These are phyloP conservation scores for Osmerus mordax DNA, from an alignment of 2,113 vertebrate species.

Conservation along the genomic window DNA sequence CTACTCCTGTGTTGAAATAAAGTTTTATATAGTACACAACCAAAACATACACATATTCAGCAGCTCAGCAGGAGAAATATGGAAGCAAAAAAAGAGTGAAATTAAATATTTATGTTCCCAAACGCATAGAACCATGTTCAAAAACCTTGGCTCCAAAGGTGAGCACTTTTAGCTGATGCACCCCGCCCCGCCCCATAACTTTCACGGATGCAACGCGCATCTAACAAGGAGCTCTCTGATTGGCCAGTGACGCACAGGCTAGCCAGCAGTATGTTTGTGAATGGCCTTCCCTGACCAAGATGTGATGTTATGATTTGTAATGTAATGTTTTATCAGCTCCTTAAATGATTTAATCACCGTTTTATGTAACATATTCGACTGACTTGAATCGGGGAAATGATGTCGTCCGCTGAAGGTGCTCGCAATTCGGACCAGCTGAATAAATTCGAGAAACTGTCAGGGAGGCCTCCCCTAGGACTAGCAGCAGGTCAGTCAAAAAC, in stretches of 20 bases:
- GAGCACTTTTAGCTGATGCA: not conserved
- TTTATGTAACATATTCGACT: slow-evolving; percentile 31
- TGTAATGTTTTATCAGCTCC: slow-evolving; percentile 45
- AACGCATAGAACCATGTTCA: not conserved
- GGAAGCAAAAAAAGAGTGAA: too few species aligned
- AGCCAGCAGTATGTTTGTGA: slow-evolving; percentile 51
- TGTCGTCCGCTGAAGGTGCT: slow-evolving; percentile 62
- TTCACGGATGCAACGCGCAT: not conserved
- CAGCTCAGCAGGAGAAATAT: too few species aligned
- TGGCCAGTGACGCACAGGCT: slow-evolving; percentile 42
- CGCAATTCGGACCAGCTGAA: slow-evolving; percentile 69
- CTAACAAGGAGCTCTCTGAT: slow-evolving; percentile 62
- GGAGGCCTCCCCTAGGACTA: slow-evolving; percentile 72
- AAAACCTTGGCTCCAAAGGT: not conserved
- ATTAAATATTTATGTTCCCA: too few species aligned
- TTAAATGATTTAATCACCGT: slow-evolving; percentile 42
- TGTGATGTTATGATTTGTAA: slow-evolving; percentile 36
- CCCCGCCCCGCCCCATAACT: slow-evolving; percentile 36
- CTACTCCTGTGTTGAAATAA: too few species aligned
- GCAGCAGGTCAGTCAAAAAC: slow-evolving; percentile 79
- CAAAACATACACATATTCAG: too few species aligned
- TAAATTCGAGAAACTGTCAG: slow-evolving; percentile 82
- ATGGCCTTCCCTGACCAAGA: slow-evolving; percentile 38
- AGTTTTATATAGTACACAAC: too few species aligned
- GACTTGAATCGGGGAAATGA: slow-evolving; percentile 48